A percentile compares a stretch with the other conserved stretches of the same genome.
Evolutionary conservation across 2,888 invertebrate species (phyloP).

Genomic region (Empis stercorea): DNA sequence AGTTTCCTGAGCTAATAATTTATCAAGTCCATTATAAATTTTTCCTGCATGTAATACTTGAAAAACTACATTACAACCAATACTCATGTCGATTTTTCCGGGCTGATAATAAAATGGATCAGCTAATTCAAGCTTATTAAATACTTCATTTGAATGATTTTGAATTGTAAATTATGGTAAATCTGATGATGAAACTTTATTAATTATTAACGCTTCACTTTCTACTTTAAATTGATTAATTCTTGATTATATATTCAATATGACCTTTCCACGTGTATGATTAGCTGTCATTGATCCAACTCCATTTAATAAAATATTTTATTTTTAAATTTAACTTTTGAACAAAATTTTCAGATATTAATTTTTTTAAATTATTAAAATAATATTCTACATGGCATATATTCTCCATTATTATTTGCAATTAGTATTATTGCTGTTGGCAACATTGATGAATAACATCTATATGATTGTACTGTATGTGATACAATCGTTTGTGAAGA

Average conservation of each 20-base stretch:
- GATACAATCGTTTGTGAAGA: no score
- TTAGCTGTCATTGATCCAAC: slow-evolving; percentile 1
- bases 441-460: slow-evolving; percentile 1
- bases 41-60: slow-evolving; percentile 1
- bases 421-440: slow-evolving; percentile 7
- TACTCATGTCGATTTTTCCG: slow-evolving; percentile 4
- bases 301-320: background rate
- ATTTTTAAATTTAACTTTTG: slow-evolving; percentile 2
- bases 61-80: slow-evolving; percentile 7
- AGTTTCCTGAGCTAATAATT: slow-evolving; percentile 4
- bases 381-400: slow-evolving; percentile 2
- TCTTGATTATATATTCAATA: background rate
- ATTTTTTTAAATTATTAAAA: slow-evolving; percentile 4
- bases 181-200: background rate
- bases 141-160: background rate
- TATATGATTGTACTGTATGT: no score
- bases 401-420: background rate
- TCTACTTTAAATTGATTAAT: background rate
- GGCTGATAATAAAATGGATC: slow-evolving; percentile 2
- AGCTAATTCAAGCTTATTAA: slow-evolving; percentile 2
- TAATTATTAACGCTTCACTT: slow-evolving; percentile 1
- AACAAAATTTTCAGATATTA: slow-evolving; percentile 5
- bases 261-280: slow-evolving; percentile 2
- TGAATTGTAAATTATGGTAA: slow-evolving; percentile 2
- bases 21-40: slow-evolving; percentile 3